Evolutionary conservation across 2,113 vertebrate genomes (phyloP).

Genomic region (Bucco capensis): DNA sequence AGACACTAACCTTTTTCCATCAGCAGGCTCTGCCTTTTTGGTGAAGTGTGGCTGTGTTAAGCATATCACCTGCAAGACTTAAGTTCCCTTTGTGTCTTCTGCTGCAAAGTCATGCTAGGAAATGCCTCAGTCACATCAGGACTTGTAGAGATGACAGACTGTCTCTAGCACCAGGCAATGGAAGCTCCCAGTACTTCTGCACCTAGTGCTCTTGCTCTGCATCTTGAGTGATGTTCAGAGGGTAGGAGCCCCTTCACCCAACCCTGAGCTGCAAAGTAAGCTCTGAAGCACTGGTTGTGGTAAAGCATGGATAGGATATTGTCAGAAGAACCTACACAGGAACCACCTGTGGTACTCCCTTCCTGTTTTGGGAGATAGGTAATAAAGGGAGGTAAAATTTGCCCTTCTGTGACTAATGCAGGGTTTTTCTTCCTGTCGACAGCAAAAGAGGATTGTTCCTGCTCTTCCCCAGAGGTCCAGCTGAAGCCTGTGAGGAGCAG

Average conservation of each 20-base stretch:
- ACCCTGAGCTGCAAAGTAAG: background rate
- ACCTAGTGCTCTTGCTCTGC: too few species aligned
- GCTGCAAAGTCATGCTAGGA: too few species aligned
- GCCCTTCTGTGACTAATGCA: background rate
- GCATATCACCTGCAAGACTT: too few species aligned
- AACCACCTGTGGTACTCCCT: background rate
- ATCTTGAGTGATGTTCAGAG: too few species aligned
- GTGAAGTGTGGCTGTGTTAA: too few species aligned
- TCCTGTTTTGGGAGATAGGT: background rate
- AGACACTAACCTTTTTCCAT: background rate
- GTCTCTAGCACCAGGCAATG: too few species aligned
- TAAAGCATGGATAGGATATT: background rate
- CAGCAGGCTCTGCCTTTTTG: too few species aligned
- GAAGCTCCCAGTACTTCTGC: too few species aligned
- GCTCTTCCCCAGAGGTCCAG: background rate
- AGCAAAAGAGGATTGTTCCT: fast-evolving
- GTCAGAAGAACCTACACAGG: background rate
- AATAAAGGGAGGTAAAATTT: background rate
- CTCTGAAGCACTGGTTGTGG: background rate
- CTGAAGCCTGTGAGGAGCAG: fast-evolving
- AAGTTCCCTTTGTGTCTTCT: too few species aligned
- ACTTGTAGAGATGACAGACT: too few species aligned
- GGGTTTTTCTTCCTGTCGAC: fast-evolving
- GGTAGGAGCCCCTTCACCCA: background rate
- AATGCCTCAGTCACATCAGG: too few species aligned